Conservation (phyloP, 37 sponge, comb jelly and placozoan genomes). For the Haliclona indistincta region DNA sequence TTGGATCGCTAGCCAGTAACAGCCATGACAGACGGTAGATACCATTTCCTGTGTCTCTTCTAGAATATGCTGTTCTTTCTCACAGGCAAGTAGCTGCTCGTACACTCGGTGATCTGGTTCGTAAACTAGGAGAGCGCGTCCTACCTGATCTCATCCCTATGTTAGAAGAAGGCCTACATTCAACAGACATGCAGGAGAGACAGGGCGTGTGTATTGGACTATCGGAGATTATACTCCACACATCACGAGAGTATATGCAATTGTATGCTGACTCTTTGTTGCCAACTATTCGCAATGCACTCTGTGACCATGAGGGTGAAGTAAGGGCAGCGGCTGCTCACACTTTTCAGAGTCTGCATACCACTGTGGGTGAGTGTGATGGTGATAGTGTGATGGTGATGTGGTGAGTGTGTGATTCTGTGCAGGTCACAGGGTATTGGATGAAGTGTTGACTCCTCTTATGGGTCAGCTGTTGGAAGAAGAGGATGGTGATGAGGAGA, state of each 20-base stretch:
- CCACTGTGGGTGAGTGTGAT: slow-evolving; percentile 72
- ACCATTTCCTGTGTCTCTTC: not conserved
- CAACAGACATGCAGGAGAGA: slow-evolving; percentile 60
- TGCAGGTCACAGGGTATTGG: slow-evolving; percentile 77
- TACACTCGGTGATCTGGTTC: slow-evolving; percentile 92
- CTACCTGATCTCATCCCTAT: slow-evolving; percentile 97
- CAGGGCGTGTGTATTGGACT: slow-evolving; percentile 98
- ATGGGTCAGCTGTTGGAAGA: slow-evolving; percentile 50
- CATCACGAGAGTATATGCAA: slow-evolving; percentile 77
- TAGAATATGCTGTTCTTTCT: not conserved
- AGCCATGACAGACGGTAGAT: slow-evolving; percentile 71
- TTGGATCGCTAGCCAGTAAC: slow-evolving; percentile 80
- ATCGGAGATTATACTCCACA: slow-evolving; percentile 90
- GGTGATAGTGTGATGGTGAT: not conserved
- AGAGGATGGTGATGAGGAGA: slow-evolving; percentile 27
- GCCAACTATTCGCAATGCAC: slow-evolving; percentile 74
- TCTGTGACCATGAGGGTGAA: slow-evolving; percentile 74
- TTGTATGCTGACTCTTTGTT: slow-evolving; percentile 79
- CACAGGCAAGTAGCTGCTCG: slow-evolving; percentile 82
- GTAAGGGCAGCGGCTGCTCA: slow-evolving; percentile 93
- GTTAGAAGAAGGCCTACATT: slow-evolving; percentile 76
- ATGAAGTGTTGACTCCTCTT: slow-evolving; percentile 82
- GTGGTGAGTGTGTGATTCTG: not conserved
- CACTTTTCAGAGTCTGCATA: slow-evolving; percentile 90
- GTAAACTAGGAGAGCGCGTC: slow-evolving; percentile 95